phyloP scores from a whole-genome alignment of 2,113 vertebrate species.

The Bolborhynchus lineola region DNA sequence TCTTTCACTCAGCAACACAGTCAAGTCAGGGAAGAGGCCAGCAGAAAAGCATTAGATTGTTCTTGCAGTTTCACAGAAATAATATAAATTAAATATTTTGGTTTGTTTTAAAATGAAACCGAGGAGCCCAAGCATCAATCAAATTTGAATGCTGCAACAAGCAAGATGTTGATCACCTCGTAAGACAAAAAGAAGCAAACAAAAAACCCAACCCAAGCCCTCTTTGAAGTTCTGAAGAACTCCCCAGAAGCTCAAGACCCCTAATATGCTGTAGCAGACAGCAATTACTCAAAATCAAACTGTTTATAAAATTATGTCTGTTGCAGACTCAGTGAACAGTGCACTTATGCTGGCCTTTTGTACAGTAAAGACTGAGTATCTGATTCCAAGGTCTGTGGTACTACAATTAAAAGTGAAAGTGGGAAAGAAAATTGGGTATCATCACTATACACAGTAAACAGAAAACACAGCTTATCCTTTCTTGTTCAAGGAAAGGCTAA shows the following conservation, averaged over 20 bases:
- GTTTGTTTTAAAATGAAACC: background rate
- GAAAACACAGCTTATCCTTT: background rate
- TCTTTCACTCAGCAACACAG: background rate
- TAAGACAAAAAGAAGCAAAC: background rate
- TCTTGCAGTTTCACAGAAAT: background rate
- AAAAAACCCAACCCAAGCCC: background rate
- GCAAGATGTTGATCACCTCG: background rate
- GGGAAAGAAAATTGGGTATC: background rate
- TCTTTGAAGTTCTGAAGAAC: background rate
- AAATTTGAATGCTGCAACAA: background rate
- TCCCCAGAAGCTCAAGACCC: background rate
- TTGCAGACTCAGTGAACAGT: background rate
- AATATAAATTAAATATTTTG: background rate
- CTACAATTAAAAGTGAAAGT: background rate
- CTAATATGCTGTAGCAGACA: background rate
- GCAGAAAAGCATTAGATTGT: background rate
- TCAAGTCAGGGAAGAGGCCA: background rate
- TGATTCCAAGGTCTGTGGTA: background rate
- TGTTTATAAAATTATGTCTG: fast-evolving
- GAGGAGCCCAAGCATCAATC: background rate
- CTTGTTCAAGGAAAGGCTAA: background rate
- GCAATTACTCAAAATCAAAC: background rate
- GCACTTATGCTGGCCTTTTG: background rate
- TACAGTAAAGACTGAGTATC: background rate
- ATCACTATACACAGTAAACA: background rate